Percentiles rank a stretch among this genome's conserved stretches.
These are phyloP conservation scores for Threskiornis aethiopicus DNA, from an alignment of 2,797 vertebrate genomes.

Conservation along the genomic window DNA sequence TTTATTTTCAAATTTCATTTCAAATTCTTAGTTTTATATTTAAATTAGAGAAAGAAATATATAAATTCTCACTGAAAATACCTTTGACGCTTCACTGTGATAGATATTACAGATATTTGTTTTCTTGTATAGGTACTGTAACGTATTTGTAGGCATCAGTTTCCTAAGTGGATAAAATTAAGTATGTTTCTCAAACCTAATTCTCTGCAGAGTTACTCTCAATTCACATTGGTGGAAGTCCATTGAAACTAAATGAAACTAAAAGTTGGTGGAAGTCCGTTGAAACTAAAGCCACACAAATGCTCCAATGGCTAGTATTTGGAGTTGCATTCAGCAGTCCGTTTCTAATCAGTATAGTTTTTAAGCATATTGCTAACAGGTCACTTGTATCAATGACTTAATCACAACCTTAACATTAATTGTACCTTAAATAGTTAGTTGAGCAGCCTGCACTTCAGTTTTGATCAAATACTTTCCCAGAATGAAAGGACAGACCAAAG, in stretches of 20 bases:
- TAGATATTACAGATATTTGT: neutral
- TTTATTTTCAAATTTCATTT: neutral
- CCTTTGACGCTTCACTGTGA: neutral
- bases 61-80: neutral
- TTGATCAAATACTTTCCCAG: neutral
- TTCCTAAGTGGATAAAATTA: neutral
- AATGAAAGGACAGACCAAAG: neutral
- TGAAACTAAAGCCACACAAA: neutral
- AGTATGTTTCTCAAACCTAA: neutral
- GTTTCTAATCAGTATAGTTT: neutral
- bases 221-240: neutral
- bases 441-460: neutral
- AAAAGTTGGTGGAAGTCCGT: neutral
- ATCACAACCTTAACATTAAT: neutral
- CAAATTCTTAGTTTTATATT: neutral
- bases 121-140: neutral
- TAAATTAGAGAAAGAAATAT: neutral
- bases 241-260: neutral
- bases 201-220: neutral
- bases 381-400: neutral
- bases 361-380: neutral
- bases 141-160: neutral
- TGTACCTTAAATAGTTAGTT: neutral
- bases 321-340: neutral
- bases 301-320: neutral